These are phyloP conservation scores for Leucoma salicis DNA, from an alignment of 2,888 invertebrate genomes.

Conservation along the genomic window DNA sequence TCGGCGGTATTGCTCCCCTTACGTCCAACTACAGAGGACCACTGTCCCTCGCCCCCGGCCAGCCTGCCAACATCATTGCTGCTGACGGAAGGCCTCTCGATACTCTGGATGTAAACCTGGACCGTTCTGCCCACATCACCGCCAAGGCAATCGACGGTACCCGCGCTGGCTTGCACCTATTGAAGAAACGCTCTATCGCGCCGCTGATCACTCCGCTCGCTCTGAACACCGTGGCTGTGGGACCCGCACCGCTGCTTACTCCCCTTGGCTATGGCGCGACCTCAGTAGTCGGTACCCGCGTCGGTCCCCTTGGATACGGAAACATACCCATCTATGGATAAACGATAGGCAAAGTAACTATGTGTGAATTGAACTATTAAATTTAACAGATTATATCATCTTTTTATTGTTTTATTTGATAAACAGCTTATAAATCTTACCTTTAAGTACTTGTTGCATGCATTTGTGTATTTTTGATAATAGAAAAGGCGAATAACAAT, in stretches of 20 bases:
- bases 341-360: too few relatives aligned
- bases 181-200: conserved; percentile 59
- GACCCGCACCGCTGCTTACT: conserved; percentile 32
- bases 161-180: conserved; percentile 52
- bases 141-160: conserved; percentile 54
- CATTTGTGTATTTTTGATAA: too few relatives aligned
- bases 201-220: conserved; percentile 33
- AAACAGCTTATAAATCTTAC: too few relatives aligned
- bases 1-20: conserved; percentile 1
- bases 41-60: conserved; percentile 68
- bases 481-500: too few relatives aligned
- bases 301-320: neutral
- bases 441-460: too few relatives aligned
- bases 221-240: conserved; percentile 23
- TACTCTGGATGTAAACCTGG: conserved; percentile 70
- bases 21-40: conserved; percentile 61
- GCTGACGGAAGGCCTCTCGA: conserved; percentile 72
- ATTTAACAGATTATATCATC: too few relatives aligned
- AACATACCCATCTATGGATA: neutral
- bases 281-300: conserved; percentile 9
- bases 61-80: conserved; percentile 67
- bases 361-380: too few relatives aligned
- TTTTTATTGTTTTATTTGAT: neutral
- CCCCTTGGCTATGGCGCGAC: conserved; percentile 56
- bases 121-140: conserved; percentile 66